Evolutionary conservation across 2,113 vertebrate genomes (phyloP).

Genomic region (Sebastes fasciatus): DNA sequence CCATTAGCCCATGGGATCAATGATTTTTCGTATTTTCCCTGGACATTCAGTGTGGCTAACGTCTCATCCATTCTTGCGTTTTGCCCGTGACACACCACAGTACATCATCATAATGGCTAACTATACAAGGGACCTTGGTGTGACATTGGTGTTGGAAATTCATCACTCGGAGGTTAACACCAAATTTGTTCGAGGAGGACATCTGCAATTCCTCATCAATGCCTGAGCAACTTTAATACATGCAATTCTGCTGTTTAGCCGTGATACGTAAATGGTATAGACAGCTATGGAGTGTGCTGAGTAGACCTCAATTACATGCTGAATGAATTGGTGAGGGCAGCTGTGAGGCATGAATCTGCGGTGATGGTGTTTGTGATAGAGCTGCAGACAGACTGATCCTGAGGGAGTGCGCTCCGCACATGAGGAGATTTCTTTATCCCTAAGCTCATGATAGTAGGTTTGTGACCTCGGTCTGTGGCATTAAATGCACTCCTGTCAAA

Average conservation of each 20-base stretch:
- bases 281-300: slow-evolving; percentile 60
- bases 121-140: slow-evolving; percentile 61
- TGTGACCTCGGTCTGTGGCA: slow-evolving; percentile 56
- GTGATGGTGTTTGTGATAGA: slow-evolving; percentile 63
- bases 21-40: slow-evolving; percentile 26
- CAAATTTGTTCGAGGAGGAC: slow-evolving; percentile 59
- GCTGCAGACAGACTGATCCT: slow-evolving; percentile 45
- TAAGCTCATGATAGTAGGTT: slow-evolving; percentile 31
- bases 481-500: slow-evolving; percentile 37
- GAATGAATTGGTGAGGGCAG: slow-evolving; percentile 50
- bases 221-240: slow-evolving; percentile 57
- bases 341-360: slow-evolving; percentile 49
- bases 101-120: slow-evolving; percentile 63
- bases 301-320: slow-evolving; percentile 66
- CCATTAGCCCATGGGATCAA: slow-evolving; percentile 49
- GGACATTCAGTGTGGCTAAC: slow-evolving; percentile 28
- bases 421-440: slow-evolving; percentile 48
- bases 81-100: slow-evolving; percentile 50
- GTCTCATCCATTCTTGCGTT: slow-evolving; percentile 52
- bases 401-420: slow-evolving; percentile 30
- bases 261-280: slow-evolving; percentile 53
- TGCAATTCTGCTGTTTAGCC: slow-evolving; percentile 45
- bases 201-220: slow-evolving; percentile 59
- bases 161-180: slow-evolving; percentile 63
- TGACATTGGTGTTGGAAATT: slow-evolving; percentile 67